Percentiles rank a stretch among this genome's conserved stretches.
Conservation (phyloP, 1,140 invertebrate species). For the Zaprionus taronus region DNA sequence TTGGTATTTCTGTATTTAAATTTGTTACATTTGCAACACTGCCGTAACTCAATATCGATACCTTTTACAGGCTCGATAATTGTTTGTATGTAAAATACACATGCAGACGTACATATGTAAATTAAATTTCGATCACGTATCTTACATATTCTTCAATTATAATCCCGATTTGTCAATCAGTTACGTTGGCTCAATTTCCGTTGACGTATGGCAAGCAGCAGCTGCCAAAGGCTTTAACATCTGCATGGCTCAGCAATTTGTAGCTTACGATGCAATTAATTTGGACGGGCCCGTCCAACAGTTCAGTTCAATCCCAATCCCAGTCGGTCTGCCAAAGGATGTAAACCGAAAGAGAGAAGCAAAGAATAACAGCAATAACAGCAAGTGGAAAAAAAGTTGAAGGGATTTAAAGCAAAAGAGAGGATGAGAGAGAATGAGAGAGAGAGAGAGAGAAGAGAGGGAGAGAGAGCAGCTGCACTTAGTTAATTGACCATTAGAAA, state of each 20-base stretch:
- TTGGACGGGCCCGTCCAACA: background rate
- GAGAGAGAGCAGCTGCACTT: constrained; percentile 40
- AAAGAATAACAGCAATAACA: background rate
- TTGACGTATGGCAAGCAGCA: constrained; percentile 19
- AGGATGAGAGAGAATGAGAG: too few species aligned
- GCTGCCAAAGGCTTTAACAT: constrained; percentile 22
- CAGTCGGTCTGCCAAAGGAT: background rate
- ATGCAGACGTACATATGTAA: background rate
- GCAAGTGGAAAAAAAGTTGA: constrained; percentile 12
- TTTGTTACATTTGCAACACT: background rate
- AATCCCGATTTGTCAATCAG: constrained; percentile 21
- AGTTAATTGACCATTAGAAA: constrained; percentile 52
- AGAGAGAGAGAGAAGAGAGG: too few species aligned
- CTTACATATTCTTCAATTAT: constrained; percentile 3
- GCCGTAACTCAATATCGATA: background rate
- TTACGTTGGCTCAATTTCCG: constrained; percentile 18
- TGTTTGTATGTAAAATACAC: background rate
- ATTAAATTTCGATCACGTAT: constrained; percentile 1
- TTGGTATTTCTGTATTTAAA: background rate
- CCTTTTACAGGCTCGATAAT: background rate
- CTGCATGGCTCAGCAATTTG: constrained; percentile 36
- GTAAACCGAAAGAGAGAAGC: constrained; percentile 7
- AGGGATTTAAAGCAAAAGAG: background rate
- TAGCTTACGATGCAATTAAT: constrained; percentile 37
- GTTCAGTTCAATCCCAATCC: background rate